Percentiles rank a stretch among this genome's conserved stretches.
Evolutionary conservation across 2,797 vertebrate genomes (phyloP).

Genomic region (Rhinella marina): DNA sequence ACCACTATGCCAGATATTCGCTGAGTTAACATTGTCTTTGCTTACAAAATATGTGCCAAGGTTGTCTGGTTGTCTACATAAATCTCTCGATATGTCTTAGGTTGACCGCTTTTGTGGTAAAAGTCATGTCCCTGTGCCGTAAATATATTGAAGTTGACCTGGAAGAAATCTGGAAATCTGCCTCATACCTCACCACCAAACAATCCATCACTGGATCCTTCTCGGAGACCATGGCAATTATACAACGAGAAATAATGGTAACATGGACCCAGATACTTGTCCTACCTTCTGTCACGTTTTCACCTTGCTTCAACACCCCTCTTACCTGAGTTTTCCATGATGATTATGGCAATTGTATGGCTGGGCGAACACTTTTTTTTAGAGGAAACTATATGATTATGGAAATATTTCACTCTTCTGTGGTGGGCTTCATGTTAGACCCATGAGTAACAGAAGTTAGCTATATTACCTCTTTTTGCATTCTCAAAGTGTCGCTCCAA

Average conservation of each 20-base stretch:
- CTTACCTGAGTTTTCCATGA: no score
- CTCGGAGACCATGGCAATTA: conserved; percentile 72
- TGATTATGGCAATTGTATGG: no score
- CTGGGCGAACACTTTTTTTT: neutral
- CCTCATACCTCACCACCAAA: conserved; percentile 72
- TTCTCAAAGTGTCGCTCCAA: no score
- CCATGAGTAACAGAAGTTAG: no score
- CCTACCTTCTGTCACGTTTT: neutral
- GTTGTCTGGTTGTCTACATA: neutral
- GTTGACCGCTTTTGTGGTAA: conserved; percentile 82
- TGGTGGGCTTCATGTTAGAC: no score
- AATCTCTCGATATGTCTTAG: conserved; percentile 66
- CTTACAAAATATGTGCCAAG: no score
- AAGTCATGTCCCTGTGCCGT: no score
- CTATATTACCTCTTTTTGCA: no score
- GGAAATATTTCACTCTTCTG: no score
- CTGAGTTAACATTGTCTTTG: no score
- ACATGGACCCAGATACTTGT: no score
- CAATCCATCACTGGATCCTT: conserved; percentile 77
- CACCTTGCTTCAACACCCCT: neutral
- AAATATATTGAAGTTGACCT: conserved; percentile 63
- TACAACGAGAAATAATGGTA: conserved; percentile 79
- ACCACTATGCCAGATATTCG: no score
- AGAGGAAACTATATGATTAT: neutral
- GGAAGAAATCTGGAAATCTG: conserved; percentile 71